phyloP scores from a whole-genome alignment of 2,113 vertebrate species.

The Haplotaxodon microlepis region DNA sequence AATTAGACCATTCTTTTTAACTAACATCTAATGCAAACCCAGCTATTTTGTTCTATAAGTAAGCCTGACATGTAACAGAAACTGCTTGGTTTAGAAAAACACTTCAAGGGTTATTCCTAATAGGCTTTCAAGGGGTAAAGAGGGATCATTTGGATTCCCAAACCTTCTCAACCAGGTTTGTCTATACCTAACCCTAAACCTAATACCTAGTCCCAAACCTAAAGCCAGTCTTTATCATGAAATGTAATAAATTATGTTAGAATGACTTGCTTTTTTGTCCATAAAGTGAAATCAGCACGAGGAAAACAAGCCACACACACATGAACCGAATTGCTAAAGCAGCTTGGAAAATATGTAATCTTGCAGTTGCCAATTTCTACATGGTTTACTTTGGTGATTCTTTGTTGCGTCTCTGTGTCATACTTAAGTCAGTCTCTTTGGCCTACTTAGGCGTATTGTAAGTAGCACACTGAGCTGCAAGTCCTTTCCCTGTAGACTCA shows the following conservation, averaged over 20 bases:
- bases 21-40: not conserved
- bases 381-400: not conserved
- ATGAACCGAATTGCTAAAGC: not conserved
- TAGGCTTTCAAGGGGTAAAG: not conserved
- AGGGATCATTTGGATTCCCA: not conserved
- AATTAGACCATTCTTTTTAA: not conserved
- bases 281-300: not conserved
- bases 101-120: not conserved
- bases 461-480: slow-evolving; percentile 69
- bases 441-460: slow-evolving; percentile 72
- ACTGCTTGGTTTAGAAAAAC: not conserved
- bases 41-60: rapidly evolving
- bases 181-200: not conserved
- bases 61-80: not conserved
- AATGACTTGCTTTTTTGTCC: not conserved
- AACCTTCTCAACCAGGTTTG: not conserved
- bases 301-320: not conserved
- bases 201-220: not conserved
- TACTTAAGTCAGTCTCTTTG: slow-evolving; percentile 68
- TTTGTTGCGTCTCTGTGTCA: slow-evolving; percentile 25
- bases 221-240: not conserved
- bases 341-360: not conserved
- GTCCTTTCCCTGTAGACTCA: slow-evolving; percentile 47
- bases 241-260: not conserved
- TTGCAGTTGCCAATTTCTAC: not conserved